Evolutionary conservation across 1,140 invertebrate species (phyloP).

Genomic region (Cephus cinctus): DNA sequence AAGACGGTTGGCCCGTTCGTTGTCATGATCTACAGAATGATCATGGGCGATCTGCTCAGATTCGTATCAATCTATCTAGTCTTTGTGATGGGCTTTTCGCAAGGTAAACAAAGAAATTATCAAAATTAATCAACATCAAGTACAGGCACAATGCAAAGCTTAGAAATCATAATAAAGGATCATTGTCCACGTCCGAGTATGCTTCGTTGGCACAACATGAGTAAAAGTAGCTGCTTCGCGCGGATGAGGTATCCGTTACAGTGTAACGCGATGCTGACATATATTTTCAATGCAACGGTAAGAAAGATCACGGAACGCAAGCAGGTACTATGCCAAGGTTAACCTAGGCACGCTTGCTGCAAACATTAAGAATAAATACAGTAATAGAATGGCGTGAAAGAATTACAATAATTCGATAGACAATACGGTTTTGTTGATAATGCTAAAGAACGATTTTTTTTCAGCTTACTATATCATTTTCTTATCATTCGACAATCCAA

Average conservation of each 20-base stretch:
- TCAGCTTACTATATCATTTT: slow-evolving; percentile 90
- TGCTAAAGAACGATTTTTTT: slow-evolving; percentile 34
- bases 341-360: no score
- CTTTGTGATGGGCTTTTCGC: slow-evolving; percentile 97
- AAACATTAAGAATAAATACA: no score
- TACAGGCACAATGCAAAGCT: no score
- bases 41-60: slow-evolving; percentile 90
- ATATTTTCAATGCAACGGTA: no score
- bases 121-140: no score
- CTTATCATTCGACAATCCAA: slow-evolving; percentile 79
- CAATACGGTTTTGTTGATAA: slow-evolving; percentile 6
- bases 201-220: no score
- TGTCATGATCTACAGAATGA: slow-evolving; percentile 99
- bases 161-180: slow-evolving; percentile 1
- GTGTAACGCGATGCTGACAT: slow-evolving; percentile 34
- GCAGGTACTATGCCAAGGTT: slow-evolving; percentile 31
- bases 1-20: slow-evolving; percentile 98
- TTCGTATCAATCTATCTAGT: slow-evolving; percentile 96
- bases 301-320: slow-evolving; percentile 16
- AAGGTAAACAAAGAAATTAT: slow-evolving; percentile 74
- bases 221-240: no score
- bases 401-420: no score
- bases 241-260: slow-evolving; percentile 13
- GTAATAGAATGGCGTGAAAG: no score
- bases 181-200: no score